Base-by-base conservation (phyloP, 2,113 vertebrate genomes). In the Columba livia region DNA sequence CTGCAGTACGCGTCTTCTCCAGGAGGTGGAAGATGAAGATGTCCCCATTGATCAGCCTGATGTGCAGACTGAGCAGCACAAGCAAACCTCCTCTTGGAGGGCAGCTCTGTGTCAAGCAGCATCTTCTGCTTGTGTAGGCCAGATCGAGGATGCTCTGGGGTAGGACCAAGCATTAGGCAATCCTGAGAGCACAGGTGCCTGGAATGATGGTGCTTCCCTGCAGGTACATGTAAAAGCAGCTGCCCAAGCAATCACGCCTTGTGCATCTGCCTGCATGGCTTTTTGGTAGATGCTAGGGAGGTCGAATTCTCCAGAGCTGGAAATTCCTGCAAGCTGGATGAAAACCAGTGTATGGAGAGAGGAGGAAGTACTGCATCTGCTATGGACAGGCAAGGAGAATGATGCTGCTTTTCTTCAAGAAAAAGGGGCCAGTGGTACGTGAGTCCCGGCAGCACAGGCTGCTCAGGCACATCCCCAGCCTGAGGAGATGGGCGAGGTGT, bases 391-490 rank as follows among this genome's bases (percentile, higher is more conserved):
- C 51, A 85, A 85, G 66, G 51, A 36, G 44, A 54, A 67, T 0
- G 5, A 3, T 54, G 78, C 36, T 62, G 61, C 34, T 42, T 38
- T 51, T 67, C n/a, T 50, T 48, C 72, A 64, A 60, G 18, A 12
- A 29, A 9, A 18, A 67, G 36, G 26, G 14, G 21, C 51, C 70
- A 62, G 47, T 5, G 15, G 38, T 42, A 32, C 1, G 1, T 0
- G 1, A n/a, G 47, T 5, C 6, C 69, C 12, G 2, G 64, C 73
- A 72, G 28, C 5, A 1, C 3, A 62, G 66, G 67, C 71, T 81
- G 38, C 50, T 24, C 65, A 4, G 31, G n/a, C 42, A 54, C 14
- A 4, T 47, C 50, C 48, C 4, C 0, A 48, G 28, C 44, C 50
- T 38, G 1, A 47, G 69, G 31, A 42, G 8, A 10, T 3, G 10